Percentiles rank a stretch among this genome's conserved stretches.
Evolutionary conservation across 2,113 vertebrate genomes (phyloP).

Genomic region (Paramormyrops kingsleyae): DNA sequence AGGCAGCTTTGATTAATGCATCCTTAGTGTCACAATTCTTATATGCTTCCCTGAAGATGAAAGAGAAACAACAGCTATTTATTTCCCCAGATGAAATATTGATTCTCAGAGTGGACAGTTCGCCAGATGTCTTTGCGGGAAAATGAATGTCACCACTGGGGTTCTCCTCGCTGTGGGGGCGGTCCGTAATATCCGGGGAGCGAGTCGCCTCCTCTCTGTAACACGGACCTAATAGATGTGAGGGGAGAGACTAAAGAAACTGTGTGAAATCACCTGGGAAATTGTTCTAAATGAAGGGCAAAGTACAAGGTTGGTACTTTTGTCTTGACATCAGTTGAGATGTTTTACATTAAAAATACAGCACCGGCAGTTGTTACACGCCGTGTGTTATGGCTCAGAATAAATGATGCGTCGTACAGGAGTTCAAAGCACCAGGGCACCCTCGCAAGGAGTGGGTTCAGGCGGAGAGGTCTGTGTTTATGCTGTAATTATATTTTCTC

Average conservation of each 20-base stretch:
- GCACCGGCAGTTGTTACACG: neutral
- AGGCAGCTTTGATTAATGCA: conserved; percentile 54
- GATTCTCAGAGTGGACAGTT: conserved; percentile 58
- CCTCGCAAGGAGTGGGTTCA: neutral
- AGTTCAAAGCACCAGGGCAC: neutral
- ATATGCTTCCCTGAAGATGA: conserved; percentile 65
- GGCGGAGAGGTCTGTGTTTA: neutral
- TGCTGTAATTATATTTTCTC: neutral
- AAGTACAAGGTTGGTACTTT: conserved; percentile 13
- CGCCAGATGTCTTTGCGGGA: conserved; percentile 56
- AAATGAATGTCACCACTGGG: conserved; percentile 52
- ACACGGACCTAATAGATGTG: neutral
- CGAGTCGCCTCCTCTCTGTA: neutral
- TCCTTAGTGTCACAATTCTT: conserved; percentile 57
- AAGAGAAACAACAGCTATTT: conserved; percentile 73
- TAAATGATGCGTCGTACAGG: neutral
- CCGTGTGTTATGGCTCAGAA: neutral
- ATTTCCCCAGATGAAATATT: conserved; percentile 73
- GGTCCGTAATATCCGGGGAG: neutral
- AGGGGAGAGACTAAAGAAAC: neutral
- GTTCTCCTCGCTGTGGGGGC: neutral
- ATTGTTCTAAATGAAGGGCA: conserved; percentile 10
- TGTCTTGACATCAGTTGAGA: conserved; percentile 11
- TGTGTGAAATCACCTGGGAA: conserved; percentile 7
- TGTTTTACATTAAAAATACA: conserved; percentile 7